Conservation (phyloP, 2,888 invertebrate genomes). For the Hermodice carunculata region DNA sequence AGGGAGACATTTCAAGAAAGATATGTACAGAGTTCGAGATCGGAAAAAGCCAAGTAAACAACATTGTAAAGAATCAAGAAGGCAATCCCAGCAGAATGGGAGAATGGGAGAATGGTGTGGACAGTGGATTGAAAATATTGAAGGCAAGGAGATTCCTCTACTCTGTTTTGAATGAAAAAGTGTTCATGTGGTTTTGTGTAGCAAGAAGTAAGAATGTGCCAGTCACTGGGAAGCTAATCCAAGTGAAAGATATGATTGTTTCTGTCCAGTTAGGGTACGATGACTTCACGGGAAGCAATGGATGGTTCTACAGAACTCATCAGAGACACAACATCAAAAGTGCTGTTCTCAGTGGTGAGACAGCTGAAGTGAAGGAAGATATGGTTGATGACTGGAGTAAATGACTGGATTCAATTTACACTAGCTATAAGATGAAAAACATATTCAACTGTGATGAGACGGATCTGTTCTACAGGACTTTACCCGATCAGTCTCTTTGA, state of each 20-base stretch:
- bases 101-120: too few species aligned
- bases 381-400: not conserved
- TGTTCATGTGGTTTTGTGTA: not conserved
- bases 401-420: not conserved
- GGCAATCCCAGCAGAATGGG: too few species aligned
- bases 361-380: not conserved
- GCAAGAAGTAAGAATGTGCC: not conserved
- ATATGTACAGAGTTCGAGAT: too few species aligned
- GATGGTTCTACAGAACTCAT: not conserved
- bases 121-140: too few species aligned
- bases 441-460: conserved; percentile 4
- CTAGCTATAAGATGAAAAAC: not conserved
- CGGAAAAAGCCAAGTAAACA: too few species aligned
- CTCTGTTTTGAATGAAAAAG: too few species aligned
- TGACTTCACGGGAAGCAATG: not conserved
- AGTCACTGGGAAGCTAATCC: not conserved
- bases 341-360: not conserved
- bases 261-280: not conserved
- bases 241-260: not conserved
- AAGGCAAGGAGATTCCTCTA: too few species aligned
- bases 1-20: too few species aligned
- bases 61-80: too few species aligned
- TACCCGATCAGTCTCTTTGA: not conserved
- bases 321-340: not conserved
- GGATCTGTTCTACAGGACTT: not conserved